These are phyloP conservation scores for Prionailurus viverrinus DNA, from an alignment of 2,113 vertebrate species.

Conservation along the genomic window DNA sequence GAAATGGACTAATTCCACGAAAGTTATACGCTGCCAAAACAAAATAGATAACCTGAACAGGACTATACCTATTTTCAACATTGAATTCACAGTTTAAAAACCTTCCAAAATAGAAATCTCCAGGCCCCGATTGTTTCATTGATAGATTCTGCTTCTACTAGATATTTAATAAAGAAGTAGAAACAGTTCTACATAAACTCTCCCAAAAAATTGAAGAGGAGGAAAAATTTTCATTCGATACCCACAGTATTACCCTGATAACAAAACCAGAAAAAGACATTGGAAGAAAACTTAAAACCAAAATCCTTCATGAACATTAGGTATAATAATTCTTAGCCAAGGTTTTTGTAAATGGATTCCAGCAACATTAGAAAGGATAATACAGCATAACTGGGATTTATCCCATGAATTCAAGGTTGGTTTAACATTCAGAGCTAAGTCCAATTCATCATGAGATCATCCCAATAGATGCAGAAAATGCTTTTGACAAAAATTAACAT, in stretches of 20 bases:
- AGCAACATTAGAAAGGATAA: not conserved
- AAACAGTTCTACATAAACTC: not conserved
- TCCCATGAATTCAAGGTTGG: not conserved
- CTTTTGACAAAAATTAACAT: not conserved
- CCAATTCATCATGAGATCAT: not conserved
- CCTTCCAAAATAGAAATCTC: not conserved
- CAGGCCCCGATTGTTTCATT: not conserved
- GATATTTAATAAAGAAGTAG: constrained; percentile 11
- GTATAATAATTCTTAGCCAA: not conserved
- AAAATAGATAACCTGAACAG: not conserved
- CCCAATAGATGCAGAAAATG: not conserved
- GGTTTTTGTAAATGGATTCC: not conserved
- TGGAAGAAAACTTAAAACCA: not conserved
- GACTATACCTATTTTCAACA: not conserved
- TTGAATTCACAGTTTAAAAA: not conserved
- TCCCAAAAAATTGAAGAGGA: not conserved
- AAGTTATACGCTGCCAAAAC: not conserved
- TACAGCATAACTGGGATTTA: not conserved
- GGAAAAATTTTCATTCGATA: not conserved
- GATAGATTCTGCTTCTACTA: not conserved
- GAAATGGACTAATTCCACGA: not conserved
- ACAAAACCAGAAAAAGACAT: not conserved
- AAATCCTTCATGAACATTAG: not conserved
- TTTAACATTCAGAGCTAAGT: not conserved
- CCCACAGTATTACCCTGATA: not conserved